Percentiles rank a stretch among this genome's conserved stretches.
Evolutionary conservation across 1,140 invertebrate genomes (phyloP).

Genomic region (Drosophila rhopaloa): DNA sequence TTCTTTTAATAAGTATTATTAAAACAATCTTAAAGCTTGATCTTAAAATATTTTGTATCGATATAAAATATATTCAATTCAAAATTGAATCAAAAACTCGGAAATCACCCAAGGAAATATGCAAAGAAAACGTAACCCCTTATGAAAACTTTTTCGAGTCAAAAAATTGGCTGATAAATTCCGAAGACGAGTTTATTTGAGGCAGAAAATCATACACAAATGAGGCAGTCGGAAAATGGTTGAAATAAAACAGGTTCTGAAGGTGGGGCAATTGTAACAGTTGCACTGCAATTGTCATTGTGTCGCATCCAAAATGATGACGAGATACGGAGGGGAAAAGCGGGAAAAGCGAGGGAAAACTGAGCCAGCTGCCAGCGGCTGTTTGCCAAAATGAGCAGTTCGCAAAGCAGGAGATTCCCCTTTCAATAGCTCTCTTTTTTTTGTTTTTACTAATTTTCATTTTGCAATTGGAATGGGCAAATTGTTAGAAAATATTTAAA

Average conservation of each 20-base stretch:
- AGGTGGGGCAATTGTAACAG: conserved; percentile 36
- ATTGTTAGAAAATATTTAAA: conserved; percentile 59
- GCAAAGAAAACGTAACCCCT: not conserved
- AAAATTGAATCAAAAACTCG: not conserved
- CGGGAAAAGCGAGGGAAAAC: not conserved
- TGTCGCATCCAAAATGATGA: conserved; percentile 56
- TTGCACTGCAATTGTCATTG: conserved; percentile 73
- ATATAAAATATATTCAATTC: too few species aligned
- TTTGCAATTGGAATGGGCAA: conserved; percentile 23
- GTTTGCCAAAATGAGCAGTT: conserved; percentile 63
- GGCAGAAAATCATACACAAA: conserved; percentile 10
- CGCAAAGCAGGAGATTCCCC: not conserved
- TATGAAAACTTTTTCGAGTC: not conserved
- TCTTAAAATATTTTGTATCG: too few species aligned
- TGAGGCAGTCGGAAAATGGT: conserved; percentile 2
- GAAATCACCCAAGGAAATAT: not conserved
- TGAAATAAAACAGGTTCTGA: not conserved
- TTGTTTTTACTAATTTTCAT: conserved; percentile 25
- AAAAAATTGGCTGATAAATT: not conserved
- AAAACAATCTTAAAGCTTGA: too few species aligned
- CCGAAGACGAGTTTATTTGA: conserved; percentile 5
- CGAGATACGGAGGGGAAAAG: not conserved
- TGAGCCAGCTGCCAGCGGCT: conserved; percentile 48
- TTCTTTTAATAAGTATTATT: too few species aligned
- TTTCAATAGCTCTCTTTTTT: not conserved